Percentiles rank a stretch among this genome's conserved stretches.
phyloP scores from a whole-genome alignment of 2,888 invertebrate species.

The Tholera decimalis region DNA sequence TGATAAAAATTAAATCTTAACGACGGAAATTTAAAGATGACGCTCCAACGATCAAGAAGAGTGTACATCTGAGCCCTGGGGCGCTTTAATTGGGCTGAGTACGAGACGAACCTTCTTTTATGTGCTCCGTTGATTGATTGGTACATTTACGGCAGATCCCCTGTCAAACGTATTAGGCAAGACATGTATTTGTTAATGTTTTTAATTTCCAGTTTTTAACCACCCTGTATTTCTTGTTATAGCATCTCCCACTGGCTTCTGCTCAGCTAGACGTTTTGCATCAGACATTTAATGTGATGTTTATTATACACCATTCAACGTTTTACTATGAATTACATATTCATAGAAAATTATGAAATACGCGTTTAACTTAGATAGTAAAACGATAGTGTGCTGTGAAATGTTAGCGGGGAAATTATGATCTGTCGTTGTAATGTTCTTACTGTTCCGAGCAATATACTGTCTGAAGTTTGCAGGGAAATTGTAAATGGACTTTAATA shows the following conservation, averaged over 20 bases:
- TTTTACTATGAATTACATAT: constrained; percentile 75
- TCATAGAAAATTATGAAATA: constrained; percentile 75
- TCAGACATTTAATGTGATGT: constrained; percentile 68
- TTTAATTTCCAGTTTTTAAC: constrained; percentile 59
- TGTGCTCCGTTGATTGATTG: constrained; percentile 75
- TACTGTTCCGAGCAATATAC: constrained; percentile 38
- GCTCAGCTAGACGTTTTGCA: constrained; percentile 43
- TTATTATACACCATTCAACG: constrained; percentile 69
- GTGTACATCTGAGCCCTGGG: constrained; percentile 90
- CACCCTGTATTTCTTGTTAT: constrained; percentile 45
- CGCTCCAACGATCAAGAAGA: constrained; percentile 91
- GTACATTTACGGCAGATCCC: constrained; percentile 71
- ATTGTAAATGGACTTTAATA: constrained; percentile 28
- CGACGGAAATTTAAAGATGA: constrained; percentile 92
- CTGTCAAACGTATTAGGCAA: constrained; percentile 63
- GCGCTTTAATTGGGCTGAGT: constrained; percentile 89
- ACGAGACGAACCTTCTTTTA: constrained; percentile 75
- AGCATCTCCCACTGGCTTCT: constrained; percentile 35
- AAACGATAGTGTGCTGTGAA: constrained; percentile 67
- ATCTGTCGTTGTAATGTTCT: constrained; percentile 41
- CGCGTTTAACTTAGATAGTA: constrained; percentile 65
- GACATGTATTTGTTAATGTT: constrained; percentile 66
- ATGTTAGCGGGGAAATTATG: constrained; percentile 62
- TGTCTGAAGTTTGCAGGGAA: constrained; percentile 17
- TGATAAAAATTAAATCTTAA: constrained; percentile 92